Conservation (phyloP, 1,140 invertebrate genomes). For the Neotoxoptera formosana region DNA sequence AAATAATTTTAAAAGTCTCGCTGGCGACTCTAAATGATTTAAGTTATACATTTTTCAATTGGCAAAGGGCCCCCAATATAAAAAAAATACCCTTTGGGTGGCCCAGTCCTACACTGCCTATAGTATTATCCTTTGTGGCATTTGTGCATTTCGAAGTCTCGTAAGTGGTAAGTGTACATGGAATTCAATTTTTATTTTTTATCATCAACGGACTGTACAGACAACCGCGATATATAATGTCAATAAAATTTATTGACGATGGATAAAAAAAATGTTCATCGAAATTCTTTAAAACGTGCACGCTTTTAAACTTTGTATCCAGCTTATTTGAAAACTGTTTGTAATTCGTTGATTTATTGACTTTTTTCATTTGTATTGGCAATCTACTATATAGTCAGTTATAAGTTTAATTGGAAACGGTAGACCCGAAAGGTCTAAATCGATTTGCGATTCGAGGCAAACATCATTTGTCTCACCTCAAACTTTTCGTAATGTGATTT, state of each 20-base stretch:
- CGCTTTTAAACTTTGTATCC: not conserved
- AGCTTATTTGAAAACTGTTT: not conserved
- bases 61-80: no score
- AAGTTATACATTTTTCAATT: no score
- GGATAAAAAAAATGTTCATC: not conserved
- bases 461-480: slow-evolving; percentile 17
- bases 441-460: slow-evolving; percentile 7
- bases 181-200: not conserved
- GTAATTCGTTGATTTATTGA: slow-evolving; percentile 5
- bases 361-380: slow-evolving; percentile 17
- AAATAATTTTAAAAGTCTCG: no score
- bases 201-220: not conserved
- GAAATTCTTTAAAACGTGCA: not conserved
- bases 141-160: not conserved
- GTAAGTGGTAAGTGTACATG: not conserved
- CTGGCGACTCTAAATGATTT: no score
- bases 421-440: not conserved
- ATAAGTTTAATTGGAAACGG: slow-evolving; percentile 23
- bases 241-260: not conserved
- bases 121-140: not conserved
- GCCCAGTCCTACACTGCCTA: not conserved
- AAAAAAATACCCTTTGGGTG: no score
- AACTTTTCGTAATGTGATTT: slow-evolving; percentile 18
- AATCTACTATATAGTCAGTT: not conserved
- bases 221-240: not conserved